These are phyloP conservation scores for Carassius gibelio DNA, from an alignment of 2,113 vertebrate species.

Conservation along the genomic window DNA sequence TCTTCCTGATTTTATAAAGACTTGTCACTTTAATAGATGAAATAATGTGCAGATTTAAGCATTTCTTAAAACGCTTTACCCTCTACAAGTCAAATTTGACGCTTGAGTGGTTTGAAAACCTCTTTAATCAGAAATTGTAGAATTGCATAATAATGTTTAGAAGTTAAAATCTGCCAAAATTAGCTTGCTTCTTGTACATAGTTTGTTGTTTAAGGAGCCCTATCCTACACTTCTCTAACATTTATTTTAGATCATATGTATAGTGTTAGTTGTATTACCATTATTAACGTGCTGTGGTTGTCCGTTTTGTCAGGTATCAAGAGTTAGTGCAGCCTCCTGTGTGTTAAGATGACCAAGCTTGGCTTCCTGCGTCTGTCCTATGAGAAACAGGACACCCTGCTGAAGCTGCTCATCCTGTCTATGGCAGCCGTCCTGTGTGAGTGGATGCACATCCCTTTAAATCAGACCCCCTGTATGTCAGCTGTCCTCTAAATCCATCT, in stretches of 20 bases:
- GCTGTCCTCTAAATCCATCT: not conserved
- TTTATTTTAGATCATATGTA: not conserved
- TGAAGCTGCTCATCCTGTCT: constrained; percentile 97
- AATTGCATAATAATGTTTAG: not conserved
- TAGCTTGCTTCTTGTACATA: not conserved
- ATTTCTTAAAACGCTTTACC: not conserved
- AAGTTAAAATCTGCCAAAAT: not conserved
- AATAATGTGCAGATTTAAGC: not conserved
- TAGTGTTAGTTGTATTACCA: not conserved
- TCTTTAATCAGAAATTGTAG: not conserved
- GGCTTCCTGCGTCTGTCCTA: constrained; percentile 96
- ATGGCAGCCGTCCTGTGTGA: constrained; percentile 98
- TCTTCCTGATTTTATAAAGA: too few species aligned
- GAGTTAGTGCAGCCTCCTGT: constrained; percentile 65
- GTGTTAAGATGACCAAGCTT: constrained; percentile 90
- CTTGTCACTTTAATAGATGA: too few species aligned
- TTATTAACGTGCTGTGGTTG: not conserved
- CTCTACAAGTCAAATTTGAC: not conserved
- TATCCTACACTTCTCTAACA: not conserved
- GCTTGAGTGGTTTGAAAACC: not conserved
- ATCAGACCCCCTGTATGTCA: not conserved
- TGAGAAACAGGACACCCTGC: constrained; percentile 98
- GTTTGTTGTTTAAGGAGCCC: not conserved
- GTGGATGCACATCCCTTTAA: constrained; percentile 59
- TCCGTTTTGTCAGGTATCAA: constrained; percentile 63